phyloP scores from a whole-genome alignment of 2,888 invertebrate genomes.

The Limnephilus marmoratus region DNA sequence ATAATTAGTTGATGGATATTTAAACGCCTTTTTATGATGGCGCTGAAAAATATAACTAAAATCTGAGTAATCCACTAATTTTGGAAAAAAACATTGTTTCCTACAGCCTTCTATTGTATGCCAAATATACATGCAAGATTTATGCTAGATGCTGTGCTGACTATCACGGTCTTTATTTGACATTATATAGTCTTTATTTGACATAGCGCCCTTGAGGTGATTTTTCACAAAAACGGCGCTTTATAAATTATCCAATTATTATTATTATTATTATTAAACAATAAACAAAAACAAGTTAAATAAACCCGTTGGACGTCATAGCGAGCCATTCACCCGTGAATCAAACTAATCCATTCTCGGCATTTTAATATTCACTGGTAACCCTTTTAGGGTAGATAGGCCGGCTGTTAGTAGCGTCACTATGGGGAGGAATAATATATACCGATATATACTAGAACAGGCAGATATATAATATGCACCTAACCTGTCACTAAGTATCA shows the following conservation, averaged over 20 bases:
- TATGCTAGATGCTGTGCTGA: background rate
- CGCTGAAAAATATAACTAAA: no score
- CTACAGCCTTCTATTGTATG: no score
- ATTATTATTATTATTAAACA: no score
- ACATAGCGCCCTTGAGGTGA: no score
- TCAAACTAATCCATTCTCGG: constrained; percentile 48
- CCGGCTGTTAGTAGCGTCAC: background rate
- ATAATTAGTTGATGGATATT: no score
- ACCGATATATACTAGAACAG: background rate
- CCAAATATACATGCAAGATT: no score
- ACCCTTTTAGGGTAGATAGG: constrained; percentile 51
- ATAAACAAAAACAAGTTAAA: background rate
- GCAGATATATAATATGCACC: background rate
- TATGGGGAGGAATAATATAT: background rate
- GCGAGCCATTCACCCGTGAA: constrained; percentile 45
- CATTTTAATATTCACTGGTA: constrained; percentile 56
- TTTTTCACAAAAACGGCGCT: no score
- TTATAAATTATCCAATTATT: no score
- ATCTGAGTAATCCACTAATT: no score
- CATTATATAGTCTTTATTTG: no score
- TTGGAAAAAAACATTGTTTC: no score
- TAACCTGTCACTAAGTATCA: background rate
- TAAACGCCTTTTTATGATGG: no score
- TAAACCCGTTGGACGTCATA: constrained; percentile 18
- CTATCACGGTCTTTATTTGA: background rate